Percentiles rank a stretch among this genome's conserved stretches.
Conservation (phyloP, 2,888 invertebrate species). For the Chalcosyrphus nemorum region DNA sequence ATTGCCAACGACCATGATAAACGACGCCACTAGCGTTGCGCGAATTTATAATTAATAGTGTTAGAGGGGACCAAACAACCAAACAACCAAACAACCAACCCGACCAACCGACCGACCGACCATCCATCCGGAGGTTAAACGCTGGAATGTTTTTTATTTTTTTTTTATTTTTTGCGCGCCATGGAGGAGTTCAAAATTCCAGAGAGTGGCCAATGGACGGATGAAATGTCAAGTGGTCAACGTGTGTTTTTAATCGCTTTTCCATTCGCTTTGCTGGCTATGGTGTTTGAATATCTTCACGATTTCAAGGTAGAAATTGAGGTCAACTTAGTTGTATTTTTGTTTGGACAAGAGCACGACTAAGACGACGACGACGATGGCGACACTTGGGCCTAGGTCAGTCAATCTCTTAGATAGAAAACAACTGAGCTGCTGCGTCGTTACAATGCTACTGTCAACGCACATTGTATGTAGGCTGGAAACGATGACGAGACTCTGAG, state of each 20-base stretch:
- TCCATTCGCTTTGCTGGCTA: conserved; percentile 1
- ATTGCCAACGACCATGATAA: conserved; percentile 63
- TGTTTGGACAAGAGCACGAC: conserved; percentile 39
- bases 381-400: conserved; percentile 53
- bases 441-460: conserved; percentile 53
- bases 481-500: conserved; percentile 53
- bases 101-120: too few relatives aligned
- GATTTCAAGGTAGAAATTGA: conserved; percentile 57
- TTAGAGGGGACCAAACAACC: conserved; percentile 23
- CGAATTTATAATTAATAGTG: conserved; percentile 69
- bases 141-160: conserved; percentile 48
- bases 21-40: conserved; percentile 65
- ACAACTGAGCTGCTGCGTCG: background rate
- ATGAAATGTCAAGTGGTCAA: conserved; percentile 59
- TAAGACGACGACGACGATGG: too few relatives aligned
- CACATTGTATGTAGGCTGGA: conserved; percentile 55
- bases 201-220: conserved; percentile 30
- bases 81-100: too few relatives aligned
- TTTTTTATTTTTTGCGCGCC: too few relatives aligned
- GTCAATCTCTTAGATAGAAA: conserved; percentile 28
- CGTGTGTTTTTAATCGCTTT: conserved; percentile 63
- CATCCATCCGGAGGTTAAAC: conserved; percentile 51
- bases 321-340: conserved; percentile 53
- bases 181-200: conserved; percentile 46
- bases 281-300: conserved; percentile 49